A percentile compares a stretch with the other conserved stretches of the same genome.
These are phyloP conservation scores for Pecten maximus DNA, from an alignment of 2,888 invertebrate genomes.

Conservation along the genomic window DNA sequence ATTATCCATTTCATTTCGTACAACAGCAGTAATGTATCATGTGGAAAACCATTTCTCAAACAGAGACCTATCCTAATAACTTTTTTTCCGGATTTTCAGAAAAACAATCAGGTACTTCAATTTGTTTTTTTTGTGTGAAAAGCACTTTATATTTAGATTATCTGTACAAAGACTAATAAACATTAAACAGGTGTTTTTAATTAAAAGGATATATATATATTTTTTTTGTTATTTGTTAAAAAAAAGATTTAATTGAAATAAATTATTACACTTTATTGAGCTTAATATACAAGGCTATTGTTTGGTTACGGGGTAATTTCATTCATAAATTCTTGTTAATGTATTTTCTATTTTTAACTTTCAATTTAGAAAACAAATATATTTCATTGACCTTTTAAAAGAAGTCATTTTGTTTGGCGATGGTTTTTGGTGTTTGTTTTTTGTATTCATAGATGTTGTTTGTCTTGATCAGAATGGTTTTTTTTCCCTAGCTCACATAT, in stretches of 20 bases:
- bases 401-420: not conserved
- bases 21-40: not conserved
- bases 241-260: not conserved
- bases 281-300: not conserved
- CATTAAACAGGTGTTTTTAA: not conserved
- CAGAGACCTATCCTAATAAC: not conserved
- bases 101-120: not conserved
- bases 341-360: not conserved
- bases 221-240: not conserved
- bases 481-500: not conserved
- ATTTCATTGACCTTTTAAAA: not conserved
- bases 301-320: not conserved
- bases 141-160: not conserved
- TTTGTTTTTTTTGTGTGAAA: not conserved
- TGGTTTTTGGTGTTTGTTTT: conserved; percentile 28
- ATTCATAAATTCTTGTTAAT: not conserved
- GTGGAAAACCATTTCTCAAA: conserved; percentile 4
- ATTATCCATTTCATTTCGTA: not conserved
- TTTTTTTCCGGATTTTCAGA: not conserved
- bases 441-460: not conserved
- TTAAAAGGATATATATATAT: not conserved
- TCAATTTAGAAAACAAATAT: not conserved
- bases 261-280: not conserved
- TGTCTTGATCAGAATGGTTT: not conserved
- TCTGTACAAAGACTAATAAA: not conserved